Base-by-base conservation (phyloP, 2,888 invertebrate genomes). In the Heliconius cydno region DNA sequence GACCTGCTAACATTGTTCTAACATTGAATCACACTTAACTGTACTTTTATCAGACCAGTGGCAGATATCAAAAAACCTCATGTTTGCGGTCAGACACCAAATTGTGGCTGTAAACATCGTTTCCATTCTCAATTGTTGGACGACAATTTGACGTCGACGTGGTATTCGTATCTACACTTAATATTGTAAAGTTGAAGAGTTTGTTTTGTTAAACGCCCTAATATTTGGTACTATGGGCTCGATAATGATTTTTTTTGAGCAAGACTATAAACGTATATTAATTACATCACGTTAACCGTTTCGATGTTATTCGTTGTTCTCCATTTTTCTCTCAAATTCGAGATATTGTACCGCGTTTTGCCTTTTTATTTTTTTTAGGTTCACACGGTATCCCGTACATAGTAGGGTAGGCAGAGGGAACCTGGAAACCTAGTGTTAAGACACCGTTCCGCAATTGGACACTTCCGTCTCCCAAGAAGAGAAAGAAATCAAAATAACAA, bases 11-110 rank as follows among this genome's bases (percentile, higher is more conserved):
- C 83, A 85, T 84, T 87, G 85, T 87, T 86, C 88, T 89, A 88
- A 87, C 86, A 85, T 84, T 81, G 83, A 88, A 87, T 89, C 86
- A 86, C 86, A 82, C 84, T 83, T 89, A 91, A 90, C 90, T 88
- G 91, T 86, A 82, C 83, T 86, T 86, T 84, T 79, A 82, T 82
- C 83, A 79, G 78, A 82, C 82, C 77, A 67, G 81, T 82, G 84
- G 80, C 79, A 80, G 85, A 85, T 86, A 86, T 85, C 84, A 85
- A 83, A 84, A 84, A 83, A 82, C 73, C 80, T 76, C 80, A 79
- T 80, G 84, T 81, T 81, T 85, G 85, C 82, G 85, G 84, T 85
- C 77, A 71, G 77, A 77, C 81, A 77, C 82, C 82, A 82, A 84
- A 85, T 84, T 84, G 84, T 80, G 81, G 82, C 81, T 80, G 77